A percentile compares a stretch with the other conserved stretches of the same genome.
Evolutionary conservation across 2,888 invertebrate species (phyloP).

Genomic region (Amphimallon solstitiale): DNA sequence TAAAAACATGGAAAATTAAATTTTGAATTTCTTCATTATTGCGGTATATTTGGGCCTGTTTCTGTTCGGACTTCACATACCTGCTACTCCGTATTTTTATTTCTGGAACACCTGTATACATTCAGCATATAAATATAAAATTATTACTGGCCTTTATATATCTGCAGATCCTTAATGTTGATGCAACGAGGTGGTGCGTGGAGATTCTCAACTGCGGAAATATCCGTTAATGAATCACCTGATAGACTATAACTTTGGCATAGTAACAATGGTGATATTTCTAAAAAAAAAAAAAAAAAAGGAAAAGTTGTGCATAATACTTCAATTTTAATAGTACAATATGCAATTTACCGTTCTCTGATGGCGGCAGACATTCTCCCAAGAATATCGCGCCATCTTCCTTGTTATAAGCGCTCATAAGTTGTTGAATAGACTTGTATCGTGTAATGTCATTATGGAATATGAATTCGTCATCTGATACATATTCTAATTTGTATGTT

Average conservation of each 20-base stretch:
- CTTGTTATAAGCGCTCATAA: slow-evolving; percentile 72
- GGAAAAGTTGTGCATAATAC: background rate
- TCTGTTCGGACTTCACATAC: too few species aligned
- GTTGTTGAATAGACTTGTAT: slow-evolving; percentile 71
- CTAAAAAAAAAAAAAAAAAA: slow-evolving; percentile 60
- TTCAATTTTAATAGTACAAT: slow-evolving; percentile 3
- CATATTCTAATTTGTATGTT: slow-evolving; percentile 74
- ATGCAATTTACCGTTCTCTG: slow-evolving; percentile 78
- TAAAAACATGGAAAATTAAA: too few species aligned
- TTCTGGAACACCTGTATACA: too few species aligned
- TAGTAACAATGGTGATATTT: slow-evolving; percentile 75
- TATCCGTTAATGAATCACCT: slow-evolving; percentile 66
- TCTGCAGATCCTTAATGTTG: slow-evolving; percentile 73
- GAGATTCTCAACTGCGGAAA: slow-evolving; percentile 62
- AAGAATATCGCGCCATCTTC: slow-evolving; percentile 71
- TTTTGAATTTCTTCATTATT: too few species aligned
- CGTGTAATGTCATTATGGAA: slow-evolving; percentile 64
- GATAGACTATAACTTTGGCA: slow-evolving; percentile 70
- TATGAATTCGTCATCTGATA: slow-evolving; percentile 68
- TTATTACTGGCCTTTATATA: slow-evolving; percentile 69
- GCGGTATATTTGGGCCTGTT: too few species aligned
- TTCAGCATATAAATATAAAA: slow-evolving; percentile 28
- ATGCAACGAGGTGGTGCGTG: slow-evolving; percentile 71
- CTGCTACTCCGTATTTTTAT: too few species aligned
- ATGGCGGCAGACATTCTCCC: slow-evolving; percentile 83